Conservation (phyloP, 2,113 vertebrate genomes). For the Pteropus alecto region DNA sequence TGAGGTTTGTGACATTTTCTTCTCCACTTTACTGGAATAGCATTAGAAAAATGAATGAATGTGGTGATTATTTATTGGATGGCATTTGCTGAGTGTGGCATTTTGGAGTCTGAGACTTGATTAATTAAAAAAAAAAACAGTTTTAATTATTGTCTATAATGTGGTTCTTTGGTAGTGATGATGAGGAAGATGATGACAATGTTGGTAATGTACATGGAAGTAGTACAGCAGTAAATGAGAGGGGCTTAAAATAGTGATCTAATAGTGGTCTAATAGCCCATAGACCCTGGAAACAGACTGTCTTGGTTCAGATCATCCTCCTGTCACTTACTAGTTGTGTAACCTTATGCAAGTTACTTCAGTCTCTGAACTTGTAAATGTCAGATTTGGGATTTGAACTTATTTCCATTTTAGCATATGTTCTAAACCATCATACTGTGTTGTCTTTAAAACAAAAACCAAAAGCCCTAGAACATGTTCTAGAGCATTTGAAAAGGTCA, state of each 20-base stretch:
- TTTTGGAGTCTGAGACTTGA: background rate
- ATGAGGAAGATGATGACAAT: background rate
- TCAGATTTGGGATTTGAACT: background rate
- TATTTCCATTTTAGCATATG: background rate
- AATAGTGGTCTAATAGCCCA: background rate
- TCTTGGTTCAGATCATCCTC: background rate
- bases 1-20: slow-evolving; percentile 28
- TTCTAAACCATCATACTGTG: background rate
- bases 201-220: too few relatives aligned
- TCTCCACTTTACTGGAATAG: background rate
- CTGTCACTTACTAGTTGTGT: background rate
- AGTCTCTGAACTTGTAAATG: background rate
- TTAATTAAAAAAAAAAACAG: background rate
- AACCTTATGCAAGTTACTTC: background rate
- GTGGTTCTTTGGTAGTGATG: background rate
- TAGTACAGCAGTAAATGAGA: background rate
- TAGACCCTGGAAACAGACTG: background rate
- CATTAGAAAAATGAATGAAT: slow-evolving; percentile 3
- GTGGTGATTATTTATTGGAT: background rate
- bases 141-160: background rate
- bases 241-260: background rate
- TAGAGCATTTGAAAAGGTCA: slow-evolving; percentile 16
- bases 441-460: background rate
- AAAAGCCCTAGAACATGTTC: background rate
- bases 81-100: background rate